Evolutionary conservation across 2,797 vertebrate genomes (phyloP).

Genomic region (Chanos chanos): DNA sequence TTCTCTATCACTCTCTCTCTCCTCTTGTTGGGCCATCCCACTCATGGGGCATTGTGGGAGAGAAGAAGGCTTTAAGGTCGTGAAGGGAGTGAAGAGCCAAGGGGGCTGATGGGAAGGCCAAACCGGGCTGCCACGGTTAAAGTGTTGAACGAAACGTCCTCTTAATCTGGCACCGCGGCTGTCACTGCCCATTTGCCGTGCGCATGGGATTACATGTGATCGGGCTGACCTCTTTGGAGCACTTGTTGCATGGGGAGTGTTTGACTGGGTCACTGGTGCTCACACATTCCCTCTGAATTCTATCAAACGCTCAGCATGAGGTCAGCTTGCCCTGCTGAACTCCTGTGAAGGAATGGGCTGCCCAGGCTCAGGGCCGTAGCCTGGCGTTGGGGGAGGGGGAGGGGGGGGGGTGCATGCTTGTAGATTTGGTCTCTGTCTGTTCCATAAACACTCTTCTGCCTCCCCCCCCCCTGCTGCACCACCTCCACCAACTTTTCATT

Average conservation of each 20-base stretch:
- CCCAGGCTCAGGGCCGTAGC: too few species aligned
- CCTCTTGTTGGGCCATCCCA: slow-evolving; percentile 37
- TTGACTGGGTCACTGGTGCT: slow-evolving; percentile 79
- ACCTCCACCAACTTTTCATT: too few species aligned
- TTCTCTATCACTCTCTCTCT: slow-evolving; percentile 15
- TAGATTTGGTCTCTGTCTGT: too few species aligned
- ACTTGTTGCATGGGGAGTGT: slow-evolving; percentile 75
- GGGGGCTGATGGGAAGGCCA: background rate
- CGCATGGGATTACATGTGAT: slow-evolving; percentile 74
- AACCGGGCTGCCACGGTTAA: slow-evolving; percentile 7
- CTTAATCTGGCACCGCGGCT: slow-evolving; percentile 62
- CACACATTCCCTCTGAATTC: slow-evolving; percentile 86
- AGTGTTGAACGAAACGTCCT: slow-evolving; percentile 66
- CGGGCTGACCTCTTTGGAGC: slow-evolving; percentile 75
- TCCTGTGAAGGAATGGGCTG: slow-evolving; percentile 7
- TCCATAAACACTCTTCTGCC: slow-evolving; percentile 13
- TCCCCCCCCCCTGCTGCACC: background rate
- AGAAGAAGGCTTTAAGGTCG: slow-evolving; percentile 32
- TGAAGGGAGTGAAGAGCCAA: background rate
- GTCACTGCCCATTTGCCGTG: slow-evolving; percentile 71
- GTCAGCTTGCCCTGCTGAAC: slow-evolving; percentile 71
- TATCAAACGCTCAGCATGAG: slow-evolving; percentile 82
- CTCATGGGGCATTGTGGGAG: slow-evolving; percentile 15
- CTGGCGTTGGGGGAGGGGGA: too few species aligned
- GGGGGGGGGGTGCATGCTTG: background rate